phyloP scores from a whole-genome alignment of 2,797 vertebrate species.

The Carcharodon carcharias region DNA sequence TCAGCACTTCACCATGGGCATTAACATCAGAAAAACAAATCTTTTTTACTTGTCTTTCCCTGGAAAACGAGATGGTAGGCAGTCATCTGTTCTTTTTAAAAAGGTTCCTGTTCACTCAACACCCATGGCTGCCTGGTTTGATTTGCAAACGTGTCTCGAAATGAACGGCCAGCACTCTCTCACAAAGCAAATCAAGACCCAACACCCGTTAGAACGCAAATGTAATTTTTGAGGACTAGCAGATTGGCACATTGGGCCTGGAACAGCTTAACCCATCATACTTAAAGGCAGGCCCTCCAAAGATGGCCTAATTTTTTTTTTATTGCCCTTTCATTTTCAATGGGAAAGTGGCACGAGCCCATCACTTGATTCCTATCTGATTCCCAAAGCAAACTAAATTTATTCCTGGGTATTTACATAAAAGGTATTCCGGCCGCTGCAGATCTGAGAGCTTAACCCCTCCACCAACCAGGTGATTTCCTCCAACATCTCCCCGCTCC shows the following conservation, averaged over 20 bases:
- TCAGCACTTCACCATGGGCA: neutral
- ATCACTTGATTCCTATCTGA: neutral
- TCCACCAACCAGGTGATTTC: neutral
- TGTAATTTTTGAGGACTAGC: neutral
- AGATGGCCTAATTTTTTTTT: neutral
- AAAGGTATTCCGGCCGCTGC: neutral
- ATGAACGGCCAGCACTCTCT: neutral
- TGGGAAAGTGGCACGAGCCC: neutral
- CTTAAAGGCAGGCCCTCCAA: neutral
- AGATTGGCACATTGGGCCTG: neutral
- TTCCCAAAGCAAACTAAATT: neutral
- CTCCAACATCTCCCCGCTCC: neutral
- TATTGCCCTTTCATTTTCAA: neutral
- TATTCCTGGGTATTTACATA: neutral
- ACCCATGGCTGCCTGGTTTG: neutral
- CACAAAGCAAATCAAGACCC: neutral
- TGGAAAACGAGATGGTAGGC: neutral
- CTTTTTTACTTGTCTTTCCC: neutral
- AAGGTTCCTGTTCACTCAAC: neutral
- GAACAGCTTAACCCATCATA: neutral
- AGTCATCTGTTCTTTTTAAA: neutral
- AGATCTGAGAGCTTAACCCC: no score
- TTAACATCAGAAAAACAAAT: neutral
- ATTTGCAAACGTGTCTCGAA: neutral
- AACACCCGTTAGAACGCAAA: neutral